Conservation (phyloP, 2,888 invertebrate species). For the Lamellibrachia satsuma region DNA sequence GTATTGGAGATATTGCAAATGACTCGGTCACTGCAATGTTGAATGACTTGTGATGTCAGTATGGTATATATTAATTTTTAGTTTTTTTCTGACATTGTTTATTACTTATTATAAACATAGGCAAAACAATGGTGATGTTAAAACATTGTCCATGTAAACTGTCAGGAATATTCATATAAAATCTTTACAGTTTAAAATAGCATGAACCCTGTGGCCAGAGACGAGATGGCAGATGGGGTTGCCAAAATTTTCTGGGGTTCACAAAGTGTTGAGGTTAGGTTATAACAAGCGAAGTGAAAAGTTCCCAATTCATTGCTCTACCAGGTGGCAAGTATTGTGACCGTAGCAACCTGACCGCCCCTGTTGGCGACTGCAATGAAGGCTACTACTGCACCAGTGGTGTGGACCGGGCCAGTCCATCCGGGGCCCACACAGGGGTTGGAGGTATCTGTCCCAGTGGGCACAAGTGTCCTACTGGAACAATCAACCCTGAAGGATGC, state of each 20-base stretch:
- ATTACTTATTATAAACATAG: too few species aligned
- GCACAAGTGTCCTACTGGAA: conserved; percentile 53
- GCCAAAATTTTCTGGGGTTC: background rate
- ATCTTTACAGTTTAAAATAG: too few species aligned
- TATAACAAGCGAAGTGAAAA: background rate
- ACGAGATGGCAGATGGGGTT: background rate
- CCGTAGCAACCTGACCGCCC: conserved; percentile 55
- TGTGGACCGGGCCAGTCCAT: conserved; percentile 55
- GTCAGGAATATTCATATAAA: too few species aligned
- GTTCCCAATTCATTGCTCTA: background rate
- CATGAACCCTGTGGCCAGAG: too few species aligned
- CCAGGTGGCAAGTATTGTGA: conserved; percentile 45
- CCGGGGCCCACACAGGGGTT: conserved; percentile 57
- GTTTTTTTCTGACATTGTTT: too few species aligned
- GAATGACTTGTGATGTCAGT: too few species aligned
- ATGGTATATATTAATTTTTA: too few species aligned
- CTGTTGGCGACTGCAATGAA: conserved; percentile 52
- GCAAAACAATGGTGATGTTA: too few species aligned
- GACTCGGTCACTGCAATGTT: too few species aligned
- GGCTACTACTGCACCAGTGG: conserved; percentile 60
- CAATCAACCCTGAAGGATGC: conserved; percentile 54
- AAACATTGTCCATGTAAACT: too few species aligned
- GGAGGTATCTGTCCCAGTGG: conserved; percentile 61
- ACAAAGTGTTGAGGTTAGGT: background rate
- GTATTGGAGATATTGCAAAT: too few species aligned